Percentiles rank a stretch among this genome's conserved stretches.
Conservation (phyloP, 2,888 invertebrate genomes). For the Sarcophaga carnaria region DNA sequence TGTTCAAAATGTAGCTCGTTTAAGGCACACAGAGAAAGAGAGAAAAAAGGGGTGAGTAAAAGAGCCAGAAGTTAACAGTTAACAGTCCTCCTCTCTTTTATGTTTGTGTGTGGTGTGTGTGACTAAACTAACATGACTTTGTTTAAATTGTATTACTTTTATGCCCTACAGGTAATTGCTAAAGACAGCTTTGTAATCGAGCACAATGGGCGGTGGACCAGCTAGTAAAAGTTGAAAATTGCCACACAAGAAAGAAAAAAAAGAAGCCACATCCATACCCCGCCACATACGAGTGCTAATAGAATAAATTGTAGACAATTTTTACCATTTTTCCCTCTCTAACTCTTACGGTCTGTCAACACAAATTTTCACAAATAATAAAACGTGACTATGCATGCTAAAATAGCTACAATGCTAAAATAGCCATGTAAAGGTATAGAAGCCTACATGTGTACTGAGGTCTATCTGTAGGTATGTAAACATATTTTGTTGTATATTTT, state of each 20-base stretch:
- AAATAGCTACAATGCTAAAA: constrained; percentile 37
- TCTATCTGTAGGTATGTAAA: too few species aligned
- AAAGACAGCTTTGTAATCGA: constrained; percentile 53
- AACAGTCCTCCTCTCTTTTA: too few species aligned
- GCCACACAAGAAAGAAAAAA: neutral
- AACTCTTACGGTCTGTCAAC: constrained; percentile 20
- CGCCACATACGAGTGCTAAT: constrained; percentile 30
- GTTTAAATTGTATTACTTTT: constrained; percentile 35
- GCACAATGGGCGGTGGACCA: constrained; percentile 6
- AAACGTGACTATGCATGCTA: constrained; percentile 79
- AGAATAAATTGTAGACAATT: constrained; percentile 55
- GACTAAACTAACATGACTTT: neutral
- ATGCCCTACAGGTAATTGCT: constrained; percentile 63
- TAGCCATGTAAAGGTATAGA: too few species aligned
- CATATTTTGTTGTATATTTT: too few species aligned
- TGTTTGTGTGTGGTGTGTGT: neutral
- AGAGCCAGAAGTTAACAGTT: too few species aligned
- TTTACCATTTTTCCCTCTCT: neutral
- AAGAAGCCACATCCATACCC: neutral
- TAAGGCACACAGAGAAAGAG: too few species aligned
- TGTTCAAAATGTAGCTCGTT: too few species aligned
- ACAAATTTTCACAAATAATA: constrained; percentile 74
- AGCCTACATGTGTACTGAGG: too few species aligned
- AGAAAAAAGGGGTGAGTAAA: too few species aligned
- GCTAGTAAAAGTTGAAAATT: too few species aligned